Evolutionary conservation across 2,888 invertebrate species (phyloP).

Genomic region (Nomada lathburiana): DNA sequence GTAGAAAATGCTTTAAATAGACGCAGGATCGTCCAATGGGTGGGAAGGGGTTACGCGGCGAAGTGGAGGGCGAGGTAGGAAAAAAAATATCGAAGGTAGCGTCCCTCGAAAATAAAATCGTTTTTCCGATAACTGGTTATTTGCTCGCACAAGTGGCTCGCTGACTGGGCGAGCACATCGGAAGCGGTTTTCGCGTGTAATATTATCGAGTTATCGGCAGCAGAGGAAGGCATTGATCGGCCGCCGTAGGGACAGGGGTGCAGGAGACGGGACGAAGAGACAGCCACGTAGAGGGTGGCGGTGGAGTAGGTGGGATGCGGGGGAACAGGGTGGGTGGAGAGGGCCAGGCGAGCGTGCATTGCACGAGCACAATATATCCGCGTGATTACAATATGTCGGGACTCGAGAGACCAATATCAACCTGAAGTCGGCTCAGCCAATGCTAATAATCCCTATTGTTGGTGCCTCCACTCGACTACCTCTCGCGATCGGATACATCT

Average conservation of each 20-base stretch:
- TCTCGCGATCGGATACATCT: constrained; percentile 69
- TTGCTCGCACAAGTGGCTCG: constrained; percentile 82
- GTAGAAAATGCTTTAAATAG: background rate
- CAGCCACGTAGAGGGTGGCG: constrained; percentile 53
- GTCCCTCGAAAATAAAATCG: constrained; percentile 81
- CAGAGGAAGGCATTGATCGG: constrained; percentile 74
- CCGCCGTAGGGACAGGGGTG: constrained; percentile 41
- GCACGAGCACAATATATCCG: constrained; percentile 79
- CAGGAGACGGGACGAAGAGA: constrained; percentile 52
- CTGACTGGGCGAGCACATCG: constrained; percentile 81
- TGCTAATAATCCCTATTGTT: constrained; percentile 82
- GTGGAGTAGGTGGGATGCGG: constrained; percentile 56
- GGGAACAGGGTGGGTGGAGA: constrained; percentile 55
- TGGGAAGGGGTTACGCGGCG: constrained; percentile 14
- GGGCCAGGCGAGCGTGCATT: constrained; percentile 68
- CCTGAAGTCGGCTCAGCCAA: constrained; percentile 78
- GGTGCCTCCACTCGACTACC: constrained; percentile 70
- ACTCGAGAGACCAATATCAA: constrained; percentile 80
- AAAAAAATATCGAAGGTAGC: constrained; percentile 68
- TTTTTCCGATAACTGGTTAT: constrained; percentile 82
- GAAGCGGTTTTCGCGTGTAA: constrained; percentile 82
- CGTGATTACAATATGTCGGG: constrained; percentile 82
- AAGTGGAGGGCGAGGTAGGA: constrained; percentile 17
- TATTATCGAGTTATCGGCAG: constrained; percentile 82
- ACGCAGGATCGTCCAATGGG: background rate